Evolutionary conservation across 2,888 invertebrate genomes (phyloP).

Genomic region (Agrotis segetum): DNA sequence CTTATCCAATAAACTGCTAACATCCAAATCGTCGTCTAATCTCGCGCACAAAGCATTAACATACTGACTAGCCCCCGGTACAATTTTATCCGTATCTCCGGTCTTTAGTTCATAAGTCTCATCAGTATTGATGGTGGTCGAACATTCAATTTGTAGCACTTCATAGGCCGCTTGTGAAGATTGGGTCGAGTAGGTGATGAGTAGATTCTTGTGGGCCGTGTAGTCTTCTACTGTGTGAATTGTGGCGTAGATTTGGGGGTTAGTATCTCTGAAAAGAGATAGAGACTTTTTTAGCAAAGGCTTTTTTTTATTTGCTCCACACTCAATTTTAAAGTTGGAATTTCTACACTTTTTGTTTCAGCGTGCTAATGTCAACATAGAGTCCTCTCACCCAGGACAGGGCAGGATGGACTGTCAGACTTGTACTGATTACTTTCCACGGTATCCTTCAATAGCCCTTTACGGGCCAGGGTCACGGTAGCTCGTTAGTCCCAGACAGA

Average conservation of each 20-base stretch:
- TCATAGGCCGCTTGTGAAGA: slow-evolving; percentile 84
- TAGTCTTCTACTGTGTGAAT: slow-evolving; percentile 80
- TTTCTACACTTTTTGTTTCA: too few species aligned
- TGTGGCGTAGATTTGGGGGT: slow-evolving; percentile 76
- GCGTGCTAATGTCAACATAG: too few species aligned
- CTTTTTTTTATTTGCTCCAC: too few species aligned
- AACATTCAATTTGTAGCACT: slow-evolving; percentile 83
- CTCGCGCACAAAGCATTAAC: slow-evolving; percentile 83
- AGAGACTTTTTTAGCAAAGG: neutral
- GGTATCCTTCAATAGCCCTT: too few species aligned
- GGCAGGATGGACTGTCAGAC: too few species aligned
- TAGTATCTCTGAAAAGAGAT: slow-evolving; percentile 73
- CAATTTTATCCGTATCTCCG: slow-evolving; percentile 79
- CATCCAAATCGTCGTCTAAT: slow-evolving; percentile 81
- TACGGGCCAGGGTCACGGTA: too few species aligned
- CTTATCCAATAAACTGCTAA: slow-evolving; percentile 84
- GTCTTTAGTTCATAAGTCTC: slow-evolving; percentile 81
- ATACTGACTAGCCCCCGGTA: slow-evolving; percentile 83
- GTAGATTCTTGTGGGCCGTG: slow-evolving; percentile 81
- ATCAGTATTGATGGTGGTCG: slow-evolving; percentile 76
- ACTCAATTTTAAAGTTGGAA: too few species aligned
- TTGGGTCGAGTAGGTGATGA: slow-evolving; percentile 83
- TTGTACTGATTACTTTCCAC: too few species aligned
- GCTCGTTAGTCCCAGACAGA: too few species aligned
- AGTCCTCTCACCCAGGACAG: too few species aligned